Percentiles rank a stretch among this genome's conserved stretches.
These are phyloP conservation scores for Scalopus aquaticus DNA, from an alignment of 2,113 vertebrate species.

Conservation along the genomic window DNA sequence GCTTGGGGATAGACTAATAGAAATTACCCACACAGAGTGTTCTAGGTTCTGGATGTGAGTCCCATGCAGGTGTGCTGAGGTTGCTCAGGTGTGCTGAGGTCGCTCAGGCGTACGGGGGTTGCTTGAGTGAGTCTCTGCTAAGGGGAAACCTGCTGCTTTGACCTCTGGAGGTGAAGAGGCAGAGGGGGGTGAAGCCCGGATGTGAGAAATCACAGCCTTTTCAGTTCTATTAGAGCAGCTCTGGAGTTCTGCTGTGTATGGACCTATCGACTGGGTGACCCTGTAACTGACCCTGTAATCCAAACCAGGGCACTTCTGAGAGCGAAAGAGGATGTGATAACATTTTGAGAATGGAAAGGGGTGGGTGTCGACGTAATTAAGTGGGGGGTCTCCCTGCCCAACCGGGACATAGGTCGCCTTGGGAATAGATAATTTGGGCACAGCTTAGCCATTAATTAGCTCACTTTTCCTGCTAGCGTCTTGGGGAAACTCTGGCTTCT, in stretches of 20 bases:
- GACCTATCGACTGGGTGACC: neutral
- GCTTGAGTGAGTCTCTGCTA: neutral
- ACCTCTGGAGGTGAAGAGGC: neutral
- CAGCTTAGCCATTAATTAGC: neutral
- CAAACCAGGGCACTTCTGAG: neutral
- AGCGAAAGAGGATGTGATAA: neutral
- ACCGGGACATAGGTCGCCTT: neutral
- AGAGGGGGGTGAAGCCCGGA: neutral
- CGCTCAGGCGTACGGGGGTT: neutral
- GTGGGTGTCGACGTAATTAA: neutral
- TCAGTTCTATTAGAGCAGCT: neutral
- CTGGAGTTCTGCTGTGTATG: neutral
- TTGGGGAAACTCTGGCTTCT: neutral
- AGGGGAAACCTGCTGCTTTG: neutral
- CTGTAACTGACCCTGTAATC: neutral
- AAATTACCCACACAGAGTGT: neutral
- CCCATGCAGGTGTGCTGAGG: conserved; percentile 51
- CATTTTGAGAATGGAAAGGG: neutral
- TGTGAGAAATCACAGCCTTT: neutral
- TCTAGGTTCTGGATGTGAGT: conserved; percentile 50
- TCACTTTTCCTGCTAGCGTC: neutral
- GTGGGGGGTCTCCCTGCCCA: neutral
- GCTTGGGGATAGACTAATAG: too few species aligned
- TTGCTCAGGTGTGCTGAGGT: conserved; percentile 8
- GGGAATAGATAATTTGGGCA: neutral